Percentiles rank a stretch among this genome's conserved stretches.
These are phyloP conservation scores for Liolophura sinensis DNA, from an alignment of 1,140 invertebrate genomes.

Conservation along the genomic window DNA sequence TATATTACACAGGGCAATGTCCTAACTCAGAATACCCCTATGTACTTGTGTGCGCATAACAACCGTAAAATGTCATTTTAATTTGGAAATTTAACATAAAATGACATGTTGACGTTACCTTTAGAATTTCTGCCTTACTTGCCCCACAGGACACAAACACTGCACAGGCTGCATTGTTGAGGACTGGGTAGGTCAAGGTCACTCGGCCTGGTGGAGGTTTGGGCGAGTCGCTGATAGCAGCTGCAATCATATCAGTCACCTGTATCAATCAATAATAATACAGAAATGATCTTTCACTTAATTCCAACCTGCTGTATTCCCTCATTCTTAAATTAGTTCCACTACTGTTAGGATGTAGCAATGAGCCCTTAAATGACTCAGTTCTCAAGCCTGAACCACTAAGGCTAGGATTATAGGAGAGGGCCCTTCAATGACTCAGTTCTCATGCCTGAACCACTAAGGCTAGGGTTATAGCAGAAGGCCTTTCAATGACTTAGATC, in stretches of 20 bases:
- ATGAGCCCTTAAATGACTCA: too few species aligned
- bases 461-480: too few species aligned
- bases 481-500: too few species aligned
- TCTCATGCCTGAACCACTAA: too few species aligned
- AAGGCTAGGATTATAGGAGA: too few species aligned
- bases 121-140: conserved; percentile 86
- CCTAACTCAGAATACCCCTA: too few species aligned
- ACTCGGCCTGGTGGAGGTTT: conserved; percentile 91
- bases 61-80: too few species aligned
- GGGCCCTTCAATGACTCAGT: too few species aligned
- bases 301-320: background rate
- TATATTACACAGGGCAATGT: too few species aligned
- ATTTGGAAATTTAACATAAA: conserved; percentile 3
- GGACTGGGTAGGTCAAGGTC: conserved; percentile 89
- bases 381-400: too few species aligned
- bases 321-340: background rate
- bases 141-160: conserved; percentile 83
- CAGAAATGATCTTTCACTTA: background rate
- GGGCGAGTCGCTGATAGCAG: conserved; percentile 87
- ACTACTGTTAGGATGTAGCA: background rate
- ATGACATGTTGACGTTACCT: conserved; percentile 64
- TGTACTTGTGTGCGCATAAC: too few species aligned
- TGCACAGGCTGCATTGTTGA: conserved; percentile 84
- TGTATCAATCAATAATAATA: conserved; percentile 16
- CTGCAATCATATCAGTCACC: conserved; percentile 70